Evolutionary conservation across 1,140 invertebrate species (phyloP).

Genomic region (Drosophila serrata): DNA sequence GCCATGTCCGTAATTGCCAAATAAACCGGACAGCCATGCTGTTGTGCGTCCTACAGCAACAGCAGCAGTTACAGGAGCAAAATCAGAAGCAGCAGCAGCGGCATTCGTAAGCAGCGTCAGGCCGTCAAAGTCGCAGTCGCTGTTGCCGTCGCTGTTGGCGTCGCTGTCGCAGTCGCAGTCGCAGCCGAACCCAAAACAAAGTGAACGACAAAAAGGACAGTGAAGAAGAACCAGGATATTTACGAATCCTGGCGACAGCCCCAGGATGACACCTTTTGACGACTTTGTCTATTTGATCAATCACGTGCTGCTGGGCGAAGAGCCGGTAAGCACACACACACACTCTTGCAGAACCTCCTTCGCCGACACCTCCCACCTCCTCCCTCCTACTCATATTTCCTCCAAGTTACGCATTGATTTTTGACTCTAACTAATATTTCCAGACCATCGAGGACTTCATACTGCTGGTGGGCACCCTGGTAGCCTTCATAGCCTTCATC

Average conservation of each 20-base stretch:
- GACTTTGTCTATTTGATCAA: constrained; percentile 88
- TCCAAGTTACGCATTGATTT: neutral
- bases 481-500: constrained; percentile 88
- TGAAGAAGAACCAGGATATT: constrained; percentile 21
- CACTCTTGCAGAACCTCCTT: neutral
- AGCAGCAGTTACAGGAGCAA: constrained; percentile 6
- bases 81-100: neutral
- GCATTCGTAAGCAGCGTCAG: constrained; percentile 21
- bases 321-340: constrained; percentile 86
- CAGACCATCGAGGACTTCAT: constrained; percentile 89
- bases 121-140: constrained; percentile 15
- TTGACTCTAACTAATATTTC: constrained; percentile 3
- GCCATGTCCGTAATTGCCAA: constrained; percentile 18
- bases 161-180: constrained; percentile 3
- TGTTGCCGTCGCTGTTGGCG: neutral
- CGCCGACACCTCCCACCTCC: neutral
- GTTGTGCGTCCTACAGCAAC: constrained; percentile 7
- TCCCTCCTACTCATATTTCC: neutral
- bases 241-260: constrained; percentile 12
- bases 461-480: constrained; percentile 87
- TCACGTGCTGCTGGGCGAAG: constrained; percentile 87
- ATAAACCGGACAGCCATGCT: constrained; percentile 23
- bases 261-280: constrained; percentile 87
- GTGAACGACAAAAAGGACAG: constrained; percentile 20
- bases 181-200: constrained; percentile 18